Evolutionary conservation across 2,797 vertebrate genomes (phyloP).

Genomic region (Cossypha dichroa): DNA sequence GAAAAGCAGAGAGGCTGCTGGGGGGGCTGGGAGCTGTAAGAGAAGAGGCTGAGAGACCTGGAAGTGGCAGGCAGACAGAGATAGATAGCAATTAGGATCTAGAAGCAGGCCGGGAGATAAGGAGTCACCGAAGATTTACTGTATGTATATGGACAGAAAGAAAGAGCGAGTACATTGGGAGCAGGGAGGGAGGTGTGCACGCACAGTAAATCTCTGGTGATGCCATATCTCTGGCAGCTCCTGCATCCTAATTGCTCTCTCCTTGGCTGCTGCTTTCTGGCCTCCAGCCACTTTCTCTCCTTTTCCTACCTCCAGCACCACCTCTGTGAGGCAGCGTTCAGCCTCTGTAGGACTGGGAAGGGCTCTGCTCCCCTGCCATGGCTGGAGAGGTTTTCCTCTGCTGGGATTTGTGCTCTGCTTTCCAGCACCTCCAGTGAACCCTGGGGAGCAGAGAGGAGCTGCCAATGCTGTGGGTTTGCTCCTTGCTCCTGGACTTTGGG

Average conservation of each 20-base stretch:
- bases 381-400: neutral
- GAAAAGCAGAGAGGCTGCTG: neutral
- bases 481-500: neutral
- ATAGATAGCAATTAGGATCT: slow-evolving; percentile 71
- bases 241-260: slow-evolving; percentile 62
- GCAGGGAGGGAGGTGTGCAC: slow-evolving; percentile 64
- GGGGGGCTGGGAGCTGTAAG: neutral
- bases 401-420: neutral
- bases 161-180: slow-evolving; percentile 39
- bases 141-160: slow-evolving; percentile 65
- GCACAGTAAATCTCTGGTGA: slow-evolving; percentile 57
- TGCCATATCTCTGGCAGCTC: slow-evolving; percentile 51
- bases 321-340: neutral
- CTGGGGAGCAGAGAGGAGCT: neutral
- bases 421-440: neutral
- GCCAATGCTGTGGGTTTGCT: accelerated
- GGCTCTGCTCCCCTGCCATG: neutral
- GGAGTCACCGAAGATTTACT: slow-evolving; percentile 71
- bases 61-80: slow-evolving; percentile 63
- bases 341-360: neutral
- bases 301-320: neutral
- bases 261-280: slow-evolving; percentile 23
- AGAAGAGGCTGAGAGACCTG: slow-evolving; percentile 53
- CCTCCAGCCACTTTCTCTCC: slow-evolving; percentile 13
- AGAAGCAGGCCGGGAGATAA: slow-evolving; percentile 70